Percentiles rank a stretch among this genome's conserved stretches.
phyloP scores from a whole-genome alignment of 2,113 vertebrate species.

The Megaleporinus macrocephalus region DNA sequence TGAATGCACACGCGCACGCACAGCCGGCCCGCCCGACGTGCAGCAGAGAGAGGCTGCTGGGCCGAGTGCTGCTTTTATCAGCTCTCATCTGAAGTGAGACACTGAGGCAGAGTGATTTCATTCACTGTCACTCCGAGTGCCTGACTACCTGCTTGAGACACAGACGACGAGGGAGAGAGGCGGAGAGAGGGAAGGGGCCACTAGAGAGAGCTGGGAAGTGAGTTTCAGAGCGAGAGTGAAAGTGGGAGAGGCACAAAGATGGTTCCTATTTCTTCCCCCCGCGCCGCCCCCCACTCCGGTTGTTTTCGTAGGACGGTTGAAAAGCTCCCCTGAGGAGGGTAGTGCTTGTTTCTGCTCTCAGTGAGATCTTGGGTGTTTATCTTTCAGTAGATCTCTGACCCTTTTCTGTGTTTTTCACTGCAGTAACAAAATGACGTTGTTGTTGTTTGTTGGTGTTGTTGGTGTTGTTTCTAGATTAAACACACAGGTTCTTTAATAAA shows the following conservation, averaged over 20 bases:
- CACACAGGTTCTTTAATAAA: background rate
- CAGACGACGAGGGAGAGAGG: background rate
- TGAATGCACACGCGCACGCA: background rate
- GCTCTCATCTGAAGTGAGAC: conserved; percentile 5
- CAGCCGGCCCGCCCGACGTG: background rate
- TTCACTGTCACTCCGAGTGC: conserved; percentile 14
- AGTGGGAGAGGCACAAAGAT: background rate
- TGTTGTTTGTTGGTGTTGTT: too few species aligned
- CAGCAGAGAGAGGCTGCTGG: background rate
- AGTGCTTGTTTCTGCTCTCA: conserved; percentile 9
- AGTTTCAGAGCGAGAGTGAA: background rate
- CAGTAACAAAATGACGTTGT: too few species aligned
- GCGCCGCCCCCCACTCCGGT: too few species aligned
- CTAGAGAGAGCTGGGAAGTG: background rate
- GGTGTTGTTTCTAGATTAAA: too few species aligned
- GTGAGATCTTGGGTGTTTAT: background rate
- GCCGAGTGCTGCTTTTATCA: conserved; percentile 35
- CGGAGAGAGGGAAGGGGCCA: background rate
- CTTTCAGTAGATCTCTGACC: background rate
- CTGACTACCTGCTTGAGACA: background rate
- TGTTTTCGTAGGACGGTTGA: background rate
- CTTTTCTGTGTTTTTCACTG: background rate
- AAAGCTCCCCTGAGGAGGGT: background rate
- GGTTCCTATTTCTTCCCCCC: background rate
- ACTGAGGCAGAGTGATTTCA: background rate